A percentile compares a stretch with the other conserved stretches of the same genome.
phyloP scores from a whole-genome alignment of 30 jellyfish, hydroid and myxozoan species.

The Hydractinia echinata region DNA sequence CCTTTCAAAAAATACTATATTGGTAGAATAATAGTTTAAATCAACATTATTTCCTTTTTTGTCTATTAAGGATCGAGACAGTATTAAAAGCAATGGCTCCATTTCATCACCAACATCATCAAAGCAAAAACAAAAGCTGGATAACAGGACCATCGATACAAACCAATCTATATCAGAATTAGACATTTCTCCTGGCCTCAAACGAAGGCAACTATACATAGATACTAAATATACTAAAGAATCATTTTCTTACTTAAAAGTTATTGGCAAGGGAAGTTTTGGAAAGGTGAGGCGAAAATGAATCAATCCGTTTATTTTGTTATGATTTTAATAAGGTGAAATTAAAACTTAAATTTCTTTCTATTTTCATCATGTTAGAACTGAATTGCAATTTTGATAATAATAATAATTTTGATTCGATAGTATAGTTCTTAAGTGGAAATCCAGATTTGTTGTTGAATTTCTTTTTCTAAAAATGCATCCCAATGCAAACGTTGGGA shows the following conservation, averaged over 20 bases:
- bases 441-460: too few species aligned
- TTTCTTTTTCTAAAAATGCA: too few species aligned
- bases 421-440: too few species aligned
- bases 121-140: background rate
- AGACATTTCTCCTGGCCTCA: slow-evolving; percentile 68
- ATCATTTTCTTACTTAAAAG: slow-evolving; percentile 71
- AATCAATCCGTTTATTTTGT: background rate
- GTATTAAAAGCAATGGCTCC: slow-evolving; percentile 9
- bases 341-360: background rate
- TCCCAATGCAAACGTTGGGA: too few species aligned
- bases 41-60: background rate
- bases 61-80: background rate
- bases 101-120: background rate
- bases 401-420: too few species aligned
- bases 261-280: slow-evolving; percentile 94
- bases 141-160: background rate
- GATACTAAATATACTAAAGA: slow-evolving; percentile 38
- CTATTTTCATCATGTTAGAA: background rate
- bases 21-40: background rate
- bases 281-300: slow-evolving; percentile 60
- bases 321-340: background rate
- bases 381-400: too few species aligned
- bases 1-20: background rate
- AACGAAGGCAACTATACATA: slow-evolving; percentile 36
- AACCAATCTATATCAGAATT: slow-evolving; percentile 26